Evolutionary conservation across 2,888 invertebrate species (phyloP), one percentile per base, ranked within the genome.

Genomic region (Rhingia rostrata): DNA sequence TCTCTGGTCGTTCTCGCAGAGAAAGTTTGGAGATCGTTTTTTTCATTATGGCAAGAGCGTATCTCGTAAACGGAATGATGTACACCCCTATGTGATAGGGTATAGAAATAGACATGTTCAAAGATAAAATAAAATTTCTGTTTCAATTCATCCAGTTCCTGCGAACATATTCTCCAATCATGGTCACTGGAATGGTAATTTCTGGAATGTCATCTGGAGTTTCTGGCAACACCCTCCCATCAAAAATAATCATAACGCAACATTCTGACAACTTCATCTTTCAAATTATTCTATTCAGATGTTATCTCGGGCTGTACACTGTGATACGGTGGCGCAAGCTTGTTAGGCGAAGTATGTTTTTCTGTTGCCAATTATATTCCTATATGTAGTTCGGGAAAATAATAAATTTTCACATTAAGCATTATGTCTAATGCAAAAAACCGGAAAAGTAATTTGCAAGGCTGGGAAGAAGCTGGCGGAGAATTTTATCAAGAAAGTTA

Each of bases 401-500:
- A 66, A 47, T 74, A 56, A 58, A 22, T 41, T 49, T 60, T 60
- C 6, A 39, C 43, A 60, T 9, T 37, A 56, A 66, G 43, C 74
- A 66, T 58, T 56, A 87, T 87, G 87, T 84, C 86, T 69, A 86
- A 85, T 70, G 77, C 74, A 58, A 79, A 78, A 67, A 82, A 78
- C 45, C 86, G 83, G 56, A 86, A 82, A 73, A 83, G 90, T 91
- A 47, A 93, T 93, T 78, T 93, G 4, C 93, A 94, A 88, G 94
- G 96, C 10, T 96, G 96, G 96, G 96, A 96, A 92, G 96, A 96
- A 89, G 96, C 96, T 4, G 96, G 96, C 0, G 94, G 94, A 2
- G 96, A 96, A 92, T 96, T 96, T 92, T 96, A 96, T 91, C 96
- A 96, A 90, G 96, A 96, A 91, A 93, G 95, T 87, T 97, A 96